Evolutionary conservation across 1,140 invertebrate species (phyloP).

Genomic region (Lerema accius): DNA sequence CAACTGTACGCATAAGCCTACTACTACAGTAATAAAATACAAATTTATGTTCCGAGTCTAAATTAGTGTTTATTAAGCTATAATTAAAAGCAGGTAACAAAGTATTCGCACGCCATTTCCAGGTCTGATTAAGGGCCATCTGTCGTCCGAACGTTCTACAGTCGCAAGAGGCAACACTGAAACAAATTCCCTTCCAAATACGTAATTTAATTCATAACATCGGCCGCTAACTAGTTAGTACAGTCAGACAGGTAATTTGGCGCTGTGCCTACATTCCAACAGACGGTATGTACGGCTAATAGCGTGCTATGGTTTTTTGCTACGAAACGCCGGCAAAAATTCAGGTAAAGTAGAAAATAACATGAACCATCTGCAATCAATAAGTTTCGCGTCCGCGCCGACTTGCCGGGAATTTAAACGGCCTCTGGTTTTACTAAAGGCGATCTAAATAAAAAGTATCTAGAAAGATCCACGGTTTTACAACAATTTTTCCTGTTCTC

Average conservation of each 20-base stretch:
- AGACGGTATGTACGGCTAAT: slow-evolving; percentile 53
- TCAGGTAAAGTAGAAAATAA: slow-evolving; percentile 60
- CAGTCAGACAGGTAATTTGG: slow-evolving; percentile 61
- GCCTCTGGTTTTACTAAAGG: neutral
- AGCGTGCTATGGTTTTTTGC: slow-evolving; percentile 49
- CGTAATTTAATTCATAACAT: slow-evolving; percentile 54
- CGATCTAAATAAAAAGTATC: slow-evolving; percentile 14
- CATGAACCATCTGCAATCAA: slow-evolving; percentile 37
- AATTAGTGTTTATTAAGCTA: slow-evolving; percentile 20
- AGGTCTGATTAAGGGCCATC: slow-evolving; percentile 28
- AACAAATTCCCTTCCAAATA: slow-evolving; percentile 30
- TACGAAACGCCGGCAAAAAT: slow-evolving; percentile 54
- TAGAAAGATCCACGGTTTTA: slow-evolving; percentile 3
- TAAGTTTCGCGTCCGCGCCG: slow-evolving; percentile 11
- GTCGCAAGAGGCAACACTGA: slow-evolving; percentile 4
- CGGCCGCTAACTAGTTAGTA: slow-evolving; percentile 42
- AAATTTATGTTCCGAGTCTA: neutral
- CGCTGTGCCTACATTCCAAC: slow-evolving; percentile 60
- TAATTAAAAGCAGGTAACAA: slow-evolving; percentile 26
- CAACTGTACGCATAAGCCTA: too few species aligned
- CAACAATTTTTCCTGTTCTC: too few species aligned
- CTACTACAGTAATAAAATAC: neutral
- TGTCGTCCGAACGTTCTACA: slow-evolving; percentile 2
- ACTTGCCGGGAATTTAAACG: slow-evolving; percentile 24
- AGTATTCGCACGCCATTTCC: slow-evolving; percentile 18